Base-by-base conservation (phyloP, 2,888 invertebrate genomes). In the Drosophila kokeensis region DNA sequence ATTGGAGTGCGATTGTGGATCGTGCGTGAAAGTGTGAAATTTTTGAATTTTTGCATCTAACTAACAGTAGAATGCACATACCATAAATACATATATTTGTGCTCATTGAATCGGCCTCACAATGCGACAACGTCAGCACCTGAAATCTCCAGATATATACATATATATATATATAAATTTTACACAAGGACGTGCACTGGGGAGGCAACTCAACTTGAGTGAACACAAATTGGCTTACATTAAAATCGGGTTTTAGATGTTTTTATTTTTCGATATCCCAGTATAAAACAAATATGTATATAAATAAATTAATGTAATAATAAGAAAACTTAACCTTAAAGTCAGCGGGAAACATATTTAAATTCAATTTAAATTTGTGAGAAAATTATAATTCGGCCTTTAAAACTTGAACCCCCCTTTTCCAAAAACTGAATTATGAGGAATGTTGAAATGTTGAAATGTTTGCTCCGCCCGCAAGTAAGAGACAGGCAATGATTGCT, bases 391-490 rank as follows among this genome's bases (percentile, higher is more conserved):
- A 13, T 45, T 45, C 13, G 13, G 6, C 13, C 13, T 4, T 45
- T 21, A 13, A 13, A 13, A 21, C 1, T 45, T 21, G 6, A 21
- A 21, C 1, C 6, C 1, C 21, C 42, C 21, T 21, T 21, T 13
- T 42, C 21, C 42, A 13, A 42, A 21, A 82, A 83, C 83, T 80
- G 85, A 79, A 83, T 87, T 84, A 84, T 79, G 74, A 83, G 74
- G 84, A 73, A 75, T 83, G 76, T 69, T 57, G 67, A 70, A 73
- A 75, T 83, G 76, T 69, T 57, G 67, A 70, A 73, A 59, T 49
- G 50, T 69, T 55, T 54, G 21, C 34, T 15, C 29, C 18, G 27
- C 40, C 36, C 60, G 15, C 18, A 36, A 40, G 52, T 15, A 66
- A 58, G 50, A 36, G 45, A 54, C 55, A 59, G 53, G 21, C 21